Base-by-base conservation (phyloP, 2,888 invertebrate genomes). In the Melanostoma scalare region DNA sequence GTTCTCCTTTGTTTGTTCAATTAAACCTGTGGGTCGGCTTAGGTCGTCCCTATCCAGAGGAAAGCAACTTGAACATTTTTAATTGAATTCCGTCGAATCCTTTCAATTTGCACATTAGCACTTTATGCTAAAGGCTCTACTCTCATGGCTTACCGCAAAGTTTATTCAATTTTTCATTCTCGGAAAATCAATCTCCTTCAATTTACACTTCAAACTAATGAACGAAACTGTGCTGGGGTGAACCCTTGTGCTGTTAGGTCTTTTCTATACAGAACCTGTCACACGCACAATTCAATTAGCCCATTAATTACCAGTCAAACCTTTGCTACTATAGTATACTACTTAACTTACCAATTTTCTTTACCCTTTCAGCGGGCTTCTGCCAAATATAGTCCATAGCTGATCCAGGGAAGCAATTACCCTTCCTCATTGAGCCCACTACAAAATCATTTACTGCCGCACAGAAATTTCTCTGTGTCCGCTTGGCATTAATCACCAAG, bases 321-420 rank as follows among this genome's bases (percentile, higher is more conserved):
- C 20, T 36, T 35, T 31, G 30, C 50, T 48, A n/a, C 35, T 36
- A 3, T n/a, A n/a, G 20, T 8, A 9, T 9, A n/a, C 52, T 36
- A 5, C 8, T 30, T 20, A 36, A 74, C 86, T 87, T 80, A 89
- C 89, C 90, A 46, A 91, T 87, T 78, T 87, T 87, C 80, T 86
- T 88, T 79, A 85, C 88, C 6, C 89, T 87, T 63, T 89, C 90
- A 2, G 89, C 87, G 2, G 90, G 87, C 2, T 87, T 86, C 0
- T 88, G 85, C 89, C 90, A 91, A 33, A 90, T 86, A 35, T 87
- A 84, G 46, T 90, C 90, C 86, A 90, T 75, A 36, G 87, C 85
- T 4, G 87, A 85, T 9, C 86, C 85, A 2, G 86, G 75, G 40
- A 84, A 85, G 6, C 89, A 87, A 42, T 71, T 76, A 33, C 73